A percentile compares a stretch with the other conserved stretches of the same genome.
Conservation (phyloP, 2,113 vertebrate genomes). For the Sturnira hondurensis region DNA sequence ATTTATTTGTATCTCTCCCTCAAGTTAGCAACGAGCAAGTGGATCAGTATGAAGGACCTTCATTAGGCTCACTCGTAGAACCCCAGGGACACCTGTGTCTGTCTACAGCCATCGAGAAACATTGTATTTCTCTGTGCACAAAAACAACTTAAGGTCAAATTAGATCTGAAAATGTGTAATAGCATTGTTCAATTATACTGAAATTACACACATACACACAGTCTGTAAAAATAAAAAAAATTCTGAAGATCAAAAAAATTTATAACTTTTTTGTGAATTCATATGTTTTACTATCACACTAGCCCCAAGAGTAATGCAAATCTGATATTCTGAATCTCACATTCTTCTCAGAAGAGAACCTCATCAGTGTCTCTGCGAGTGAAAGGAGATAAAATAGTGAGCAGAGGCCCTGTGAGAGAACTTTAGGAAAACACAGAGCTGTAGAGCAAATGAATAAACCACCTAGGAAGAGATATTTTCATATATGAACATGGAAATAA, state of each 20-base stretch:
- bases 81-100: neutral
- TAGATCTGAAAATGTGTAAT: neutral
- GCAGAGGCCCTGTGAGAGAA: neutral
- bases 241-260: neutral
- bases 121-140: neutral
- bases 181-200: neutral
- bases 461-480: neutral
- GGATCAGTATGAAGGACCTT: neutral
- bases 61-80: neutral
- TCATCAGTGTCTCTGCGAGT: neutral
- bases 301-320: neutral
- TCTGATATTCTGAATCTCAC: neutral
- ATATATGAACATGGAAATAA: neutral
- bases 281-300: neutral
- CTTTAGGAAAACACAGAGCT: neutral
- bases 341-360: neutral
- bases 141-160: neutral
- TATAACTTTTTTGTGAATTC: neutral
- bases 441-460: neutral
- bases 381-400: neutral
- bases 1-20: neutral
- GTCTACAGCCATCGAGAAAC: neutral
- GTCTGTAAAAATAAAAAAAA: neutral
- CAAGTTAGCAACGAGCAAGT: neutral
- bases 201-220: neutral